These are phyloP conservation scores for Epinotia demarniana DNA, from an alignment of 2,888 invertebrate genomes.

Conservation along the genomic window DNA sequence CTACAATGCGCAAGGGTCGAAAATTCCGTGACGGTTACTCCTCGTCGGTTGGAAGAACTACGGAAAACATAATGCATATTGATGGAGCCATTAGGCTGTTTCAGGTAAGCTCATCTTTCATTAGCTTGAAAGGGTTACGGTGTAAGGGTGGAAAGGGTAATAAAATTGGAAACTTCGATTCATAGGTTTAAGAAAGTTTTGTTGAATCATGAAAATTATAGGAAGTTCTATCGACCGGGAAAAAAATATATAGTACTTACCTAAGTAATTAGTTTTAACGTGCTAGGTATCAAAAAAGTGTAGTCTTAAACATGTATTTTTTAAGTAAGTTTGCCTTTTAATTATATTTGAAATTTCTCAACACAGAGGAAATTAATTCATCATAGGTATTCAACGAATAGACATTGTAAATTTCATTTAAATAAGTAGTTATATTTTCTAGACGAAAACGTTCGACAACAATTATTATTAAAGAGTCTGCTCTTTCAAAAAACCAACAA, in stretches of 20 bases:
- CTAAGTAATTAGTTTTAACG: not conserved
- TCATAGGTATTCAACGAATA: too few relatives aligned
- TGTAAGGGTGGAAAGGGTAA: slow-evolving; percentile 58
- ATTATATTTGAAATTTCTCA: too few relatives aligned
- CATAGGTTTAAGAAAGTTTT: slow-evolving; percentile 59
- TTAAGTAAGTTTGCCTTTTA: too few relatives aligned
- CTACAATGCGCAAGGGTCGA: slow-evolving; percentile 59
- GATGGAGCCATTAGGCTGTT: slow-evolving; percentile 74
- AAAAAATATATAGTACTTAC: not conserved
- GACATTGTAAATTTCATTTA: not conserved
- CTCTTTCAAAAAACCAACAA: too few relatives aligned
- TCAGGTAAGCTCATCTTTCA: slow-evolving; percentile 65
- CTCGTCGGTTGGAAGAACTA: slow-evolving; percentile 19
- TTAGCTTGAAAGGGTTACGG: slow-evolving; percentile 60
- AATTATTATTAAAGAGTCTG: too few relatives aligned
- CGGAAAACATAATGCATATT: slow-evolving; percentile 64
- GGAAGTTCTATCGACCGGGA: not conserved
- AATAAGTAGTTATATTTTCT: not conserved
- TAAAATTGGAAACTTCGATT: slow-evolving; percentile 63
- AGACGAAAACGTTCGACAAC: not conserved
- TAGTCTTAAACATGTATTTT: not conserved
- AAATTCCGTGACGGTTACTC: slow-evolving; percentile 61
- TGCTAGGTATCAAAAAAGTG: not conserved
- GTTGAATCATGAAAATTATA: slow-evolving; percentile 20
- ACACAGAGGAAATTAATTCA: too few relatives aligned